Evolutionary conservation across 2,888 invertebrate genomes (phyloP), one percentile per base, ranked within the genome.

Genomic region (Ommatoiulus sabulosus): DNA sequence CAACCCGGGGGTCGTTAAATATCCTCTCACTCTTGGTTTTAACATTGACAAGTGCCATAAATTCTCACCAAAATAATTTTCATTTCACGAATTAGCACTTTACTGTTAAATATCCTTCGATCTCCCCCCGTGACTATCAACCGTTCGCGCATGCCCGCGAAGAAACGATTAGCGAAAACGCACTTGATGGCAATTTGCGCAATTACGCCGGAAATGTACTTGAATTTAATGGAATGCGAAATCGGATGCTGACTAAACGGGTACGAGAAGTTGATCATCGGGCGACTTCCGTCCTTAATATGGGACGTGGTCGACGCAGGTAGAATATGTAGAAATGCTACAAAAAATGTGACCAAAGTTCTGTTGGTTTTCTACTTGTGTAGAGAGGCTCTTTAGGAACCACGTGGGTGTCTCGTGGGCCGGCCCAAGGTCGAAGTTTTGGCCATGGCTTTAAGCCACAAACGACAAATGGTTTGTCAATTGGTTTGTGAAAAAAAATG

Each of bases 181-280:
- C 8, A 15, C 15, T 3, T 52, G 6, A 15, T 52, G 52, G n/a
- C n/a, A 63, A n/a, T 63, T 63, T 17, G n/a, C n/a, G 63, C 17
- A n/a, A n/a, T 63, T 17, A 3, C n/a, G 63, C 17, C 20, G 72
- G 72, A 72, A 72, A 24, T 72, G 72, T 24, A n/a, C 72, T 17
- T 72, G 24, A 72, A 72, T 72, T 72, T 24, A 24, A 72, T 12
- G 72, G 72, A 72, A 72, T 72, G 72, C 24, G 72, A 72, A 72
- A 72, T 24, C 5, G 72, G 72, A 24, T 24, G 72, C 8, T 72
- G 72, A 24, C 72, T 72, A n/a, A 63, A 63, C 17, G 5, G 63
- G 63, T 63, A n/a, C n/a, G n/a, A n/a, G n/a, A n/a, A n/a, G n/a
- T n/a, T n/a, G n/a, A n/a, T n/a, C n/a, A n/a, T n/a, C n/a, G n/a